Evolutionary conservation across 2,797 vertebrate species (phyloP).

Genomic region (Lophius americanus): DNA sequence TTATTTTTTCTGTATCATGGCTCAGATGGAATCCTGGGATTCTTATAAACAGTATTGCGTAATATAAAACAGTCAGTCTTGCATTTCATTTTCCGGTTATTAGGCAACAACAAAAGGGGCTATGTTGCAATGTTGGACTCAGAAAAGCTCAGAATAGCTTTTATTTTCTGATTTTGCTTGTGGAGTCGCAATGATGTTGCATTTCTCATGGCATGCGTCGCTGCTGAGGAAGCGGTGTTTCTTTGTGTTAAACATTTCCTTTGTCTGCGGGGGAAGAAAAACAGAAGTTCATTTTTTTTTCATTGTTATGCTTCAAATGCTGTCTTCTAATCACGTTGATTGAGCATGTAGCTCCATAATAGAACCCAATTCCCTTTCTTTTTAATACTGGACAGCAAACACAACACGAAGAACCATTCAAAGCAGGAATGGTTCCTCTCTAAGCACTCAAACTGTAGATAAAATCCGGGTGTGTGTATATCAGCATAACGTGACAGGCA

Average conservation of each 20-base stretch:
- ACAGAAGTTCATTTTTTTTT: slow-evolving; percentile 22
- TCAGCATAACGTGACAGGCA: slow-evolving; percentile 81
- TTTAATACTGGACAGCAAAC: neutral
- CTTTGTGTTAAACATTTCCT: slow-evolving; percentile 30
- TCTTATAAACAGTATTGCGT: slow-evolving; percentile 40
- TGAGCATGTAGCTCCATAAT: neutral
- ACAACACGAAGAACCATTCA: neutral
- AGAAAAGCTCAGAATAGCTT: slow-evolving; percentile 27
- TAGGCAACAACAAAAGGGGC: slow-evolving; percentile 41
- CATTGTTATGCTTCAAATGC: neutral
- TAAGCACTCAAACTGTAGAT: slow-evolving; percentile 57
- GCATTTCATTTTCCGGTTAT: slow-evolving; percentile 59
- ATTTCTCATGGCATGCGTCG: slow-evolving; percentile 29
- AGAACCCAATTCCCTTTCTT: slow-evolving; percentile 5
- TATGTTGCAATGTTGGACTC: slow-evolving; percentile 59
- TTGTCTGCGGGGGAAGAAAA: slow-evolving; percentile 11
- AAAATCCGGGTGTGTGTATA: slow-evolving; percentile 57
- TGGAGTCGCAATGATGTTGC: slow-evolving; percentile 40
- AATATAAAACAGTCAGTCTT: slow-evolving; percentile 34
- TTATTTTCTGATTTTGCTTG: slow-evolving; percentile 15
- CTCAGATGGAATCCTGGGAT: slow-evolving; percentile 22
- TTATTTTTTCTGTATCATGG: neutral
- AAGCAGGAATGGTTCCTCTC: slow-evolving; percentile 40
- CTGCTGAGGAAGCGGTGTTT: slow-evolving; percentile 35
- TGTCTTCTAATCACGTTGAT: slow-evolving; percentile 8